Base-by-base conservation (phyloP, 1,140 invertebrate species). In the Pseudomyrmex pallidus region DNA sequence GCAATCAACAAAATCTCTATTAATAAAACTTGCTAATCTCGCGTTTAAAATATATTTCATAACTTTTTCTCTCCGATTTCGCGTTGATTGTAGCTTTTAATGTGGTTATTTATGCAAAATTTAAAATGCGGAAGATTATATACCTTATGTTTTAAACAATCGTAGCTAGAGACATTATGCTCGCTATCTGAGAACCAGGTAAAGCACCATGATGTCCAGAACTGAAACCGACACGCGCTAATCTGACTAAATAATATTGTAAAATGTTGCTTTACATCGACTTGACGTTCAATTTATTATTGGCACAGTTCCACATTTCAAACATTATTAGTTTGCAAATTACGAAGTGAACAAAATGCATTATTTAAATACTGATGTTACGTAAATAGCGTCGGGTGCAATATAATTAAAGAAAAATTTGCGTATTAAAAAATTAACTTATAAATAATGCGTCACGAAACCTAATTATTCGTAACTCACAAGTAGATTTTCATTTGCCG, bases 101-200 rank as follows among this genome's bases (percentile, higher is more conserved):
- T 1, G 22, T 12, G n/a, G 67, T 57, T 46, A 2, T 77, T 25
- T 66, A 17, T 66, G 12, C 76, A 46, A 10, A 44, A 13, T 64
- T 70, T 35, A 59, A 35, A 85, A 52, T 80, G 46, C 35, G 25
- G n/a, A 59, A 66, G 44, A 20, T 72, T 20, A 78, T 85, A 13
- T 89, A 89, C 87, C 88, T 89, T 86, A 10, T 5, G 5, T 66
- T 74, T 82, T 22, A 57, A 89, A 73, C 74, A 74, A 86, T 74
- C 56, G 82, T 70, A 20, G 62, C 63, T 85, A 35, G 52, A 10
- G 72, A 89, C 67, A 85, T 54, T 78, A 57, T 63, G 56, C 90
- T 91, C 73, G 90, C 87, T 92, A 93, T 92, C 91, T 93, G 85
- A 93, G 87, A 90, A 93, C 92, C 90, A 93, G 90, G 90, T 93